Conservation (phyloP, 1,140 invertebrate genomes). For the Trichonephila clavata region DNA sequence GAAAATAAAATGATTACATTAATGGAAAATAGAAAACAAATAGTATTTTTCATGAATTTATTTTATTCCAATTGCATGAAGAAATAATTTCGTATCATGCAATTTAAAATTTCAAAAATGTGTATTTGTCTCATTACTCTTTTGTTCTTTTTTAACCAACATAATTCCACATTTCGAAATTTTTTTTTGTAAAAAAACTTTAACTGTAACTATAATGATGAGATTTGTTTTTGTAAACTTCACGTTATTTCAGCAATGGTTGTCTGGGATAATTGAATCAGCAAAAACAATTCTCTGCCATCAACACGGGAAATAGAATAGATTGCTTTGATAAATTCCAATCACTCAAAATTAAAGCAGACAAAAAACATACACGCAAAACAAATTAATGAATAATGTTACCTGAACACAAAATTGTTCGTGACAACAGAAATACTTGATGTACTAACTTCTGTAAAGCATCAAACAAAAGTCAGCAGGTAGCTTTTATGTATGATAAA, state of each 20-base stretch:
- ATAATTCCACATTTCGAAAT: no score
- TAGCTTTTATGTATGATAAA: not conserved
- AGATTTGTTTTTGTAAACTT: not conserved
- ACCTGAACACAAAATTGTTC: not conserved
- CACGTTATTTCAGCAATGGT: not conserved
- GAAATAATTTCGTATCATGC: no score
- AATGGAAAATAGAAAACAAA: no score
- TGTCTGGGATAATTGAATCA: not conserved
- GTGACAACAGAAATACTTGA: not conserved
- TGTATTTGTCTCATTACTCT: no score
- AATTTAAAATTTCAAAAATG: not conserved
- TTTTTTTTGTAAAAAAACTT: no score
- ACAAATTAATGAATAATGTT: constrained; percentile 36
- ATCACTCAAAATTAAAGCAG: constrained; percentile 6
- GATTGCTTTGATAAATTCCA: constrained; percentile 6
- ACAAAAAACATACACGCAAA: constrained; percentile 20
- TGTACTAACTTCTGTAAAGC: not conserved
- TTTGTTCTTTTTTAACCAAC: no score
- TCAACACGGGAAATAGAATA: not conserved
- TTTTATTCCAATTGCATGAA: no score
- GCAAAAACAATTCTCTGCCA: not conserved
- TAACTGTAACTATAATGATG: not conserved
- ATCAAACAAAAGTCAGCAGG: not conserved
- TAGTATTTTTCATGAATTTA: no score
- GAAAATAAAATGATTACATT: no score